These are phyloP conservation scores for Papio anubis DNA, from an alignment of 2,113 vertebrate genomes.

Conservation along the genomic window DNA sequence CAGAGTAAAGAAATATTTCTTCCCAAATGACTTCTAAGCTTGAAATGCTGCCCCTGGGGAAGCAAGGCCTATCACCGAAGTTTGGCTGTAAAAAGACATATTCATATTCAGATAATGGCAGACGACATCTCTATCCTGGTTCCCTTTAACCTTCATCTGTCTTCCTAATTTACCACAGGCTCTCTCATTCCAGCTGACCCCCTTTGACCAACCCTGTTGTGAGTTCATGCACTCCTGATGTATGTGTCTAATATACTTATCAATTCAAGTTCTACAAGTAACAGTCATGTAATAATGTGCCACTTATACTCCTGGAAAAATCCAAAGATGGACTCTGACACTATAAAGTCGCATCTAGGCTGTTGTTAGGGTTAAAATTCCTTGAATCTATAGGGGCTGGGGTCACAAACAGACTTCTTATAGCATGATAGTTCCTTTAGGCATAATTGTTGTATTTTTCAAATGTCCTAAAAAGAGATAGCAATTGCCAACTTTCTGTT, in stretches of 20 bases:
- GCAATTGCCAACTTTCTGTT: constrained; percentile 21
- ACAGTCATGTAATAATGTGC: constrained; percentile 45
- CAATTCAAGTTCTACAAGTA: constrained; percentile 54
- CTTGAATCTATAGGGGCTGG: background rate
- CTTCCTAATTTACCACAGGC: constrained; percentile 38
- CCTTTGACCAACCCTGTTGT: constrained; percentile 35
- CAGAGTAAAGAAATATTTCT: constrained; percentile 67
- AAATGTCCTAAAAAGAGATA: constrained; percentile 42
- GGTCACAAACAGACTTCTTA: constrained; percentile 25
- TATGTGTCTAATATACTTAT: constrained; percentile 42
- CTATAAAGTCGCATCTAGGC: background rate
- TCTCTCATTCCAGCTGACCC: constrained; percentile 50
- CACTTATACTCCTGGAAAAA: constrained; percentile 44
- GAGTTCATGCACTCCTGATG: constrained; percentile 38
- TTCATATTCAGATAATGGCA: constrained; percentile 59
- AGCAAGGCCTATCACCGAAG: constrained; percentile 34
- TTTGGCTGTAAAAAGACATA: constrained; percentile 50
- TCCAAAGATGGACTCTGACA: background rate
- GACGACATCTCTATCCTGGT: constrained; percentile 39
- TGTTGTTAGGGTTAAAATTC: background rate
- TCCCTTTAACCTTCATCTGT: constrained; percentile 62
- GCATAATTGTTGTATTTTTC: constrained; percentile 47
- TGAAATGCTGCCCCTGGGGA: constrained; percentile 46
- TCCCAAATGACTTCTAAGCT: constrained; percentile 62
- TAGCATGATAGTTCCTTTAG: constrained; percentile 10